These are phyloP conservation scores for Lemur catta DNA, from an alignment of 2,797 vertebrate species.

Conservation along the genomic window DNA sequence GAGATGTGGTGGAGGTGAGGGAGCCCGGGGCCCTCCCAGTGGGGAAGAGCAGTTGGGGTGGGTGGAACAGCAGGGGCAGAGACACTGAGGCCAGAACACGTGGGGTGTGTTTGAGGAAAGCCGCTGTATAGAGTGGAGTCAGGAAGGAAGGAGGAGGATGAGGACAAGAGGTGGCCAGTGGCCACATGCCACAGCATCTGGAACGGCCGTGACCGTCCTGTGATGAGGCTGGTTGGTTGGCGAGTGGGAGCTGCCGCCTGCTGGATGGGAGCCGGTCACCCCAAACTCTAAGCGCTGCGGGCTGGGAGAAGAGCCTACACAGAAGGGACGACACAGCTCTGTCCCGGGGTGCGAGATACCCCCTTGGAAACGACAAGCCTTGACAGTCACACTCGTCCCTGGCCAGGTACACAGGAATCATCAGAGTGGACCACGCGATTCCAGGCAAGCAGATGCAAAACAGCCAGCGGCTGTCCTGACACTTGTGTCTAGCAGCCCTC, in stretches of 20 bases:
- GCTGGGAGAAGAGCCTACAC: not conserved
- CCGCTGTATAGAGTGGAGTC: accelerated
- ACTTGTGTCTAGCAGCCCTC: not conserved
- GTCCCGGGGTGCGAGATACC: accelerated
- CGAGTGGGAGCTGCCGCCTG: not conserved
- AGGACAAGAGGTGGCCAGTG: not conserved
- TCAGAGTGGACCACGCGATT: not conserved
- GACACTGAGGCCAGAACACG: accelerated
- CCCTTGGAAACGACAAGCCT: not conserved
- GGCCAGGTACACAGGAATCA: not conserved
- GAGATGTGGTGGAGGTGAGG: not conserved
- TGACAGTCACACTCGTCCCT: not conserved
- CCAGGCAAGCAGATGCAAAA: not conserved
- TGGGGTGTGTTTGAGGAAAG: not conserved
- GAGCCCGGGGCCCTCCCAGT: not conserved
- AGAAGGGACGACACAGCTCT: not conserved
- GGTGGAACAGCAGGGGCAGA: not conserved
- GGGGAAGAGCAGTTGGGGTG: not conserved
- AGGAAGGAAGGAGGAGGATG: too few species aligned
- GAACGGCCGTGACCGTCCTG: not conserved
- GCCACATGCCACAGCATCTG: accelerated
- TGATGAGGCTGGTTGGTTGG: not conserved
- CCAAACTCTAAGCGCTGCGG: accelerated
- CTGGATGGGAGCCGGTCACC: not conserved
- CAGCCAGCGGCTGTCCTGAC: not conserved